These are phyloP conservation scores for Enchytraeus crypticus DNA, from an alignment of 2,888 invertebrate species.

Conservation along the genomic window DNA sequence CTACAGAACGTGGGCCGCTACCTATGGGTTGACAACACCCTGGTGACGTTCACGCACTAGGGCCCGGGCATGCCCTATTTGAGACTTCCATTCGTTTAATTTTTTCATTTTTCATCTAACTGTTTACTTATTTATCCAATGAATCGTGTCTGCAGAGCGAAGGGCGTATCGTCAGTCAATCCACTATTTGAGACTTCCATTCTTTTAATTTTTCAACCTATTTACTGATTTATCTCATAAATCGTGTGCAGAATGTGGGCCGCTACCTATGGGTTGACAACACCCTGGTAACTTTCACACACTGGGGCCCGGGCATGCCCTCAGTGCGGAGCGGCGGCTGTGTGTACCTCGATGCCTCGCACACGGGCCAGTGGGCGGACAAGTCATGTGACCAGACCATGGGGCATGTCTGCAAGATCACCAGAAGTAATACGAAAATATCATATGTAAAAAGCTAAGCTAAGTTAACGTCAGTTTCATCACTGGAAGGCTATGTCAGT, in stretches of 20 bases:
- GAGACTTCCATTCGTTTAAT: too few species aligned
- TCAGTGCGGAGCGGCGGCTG: conserved; percentile 4
- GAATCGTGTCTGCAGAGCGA: too few species aligned
- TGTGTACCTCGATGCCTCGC: neutral
- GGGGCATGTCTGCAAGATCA: conserved; percentile 3
- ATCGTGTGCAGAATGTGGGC: conserved; percentile 4
- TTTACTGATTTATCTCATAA: too few species aligned
- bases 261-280: conserved; percentile 12
- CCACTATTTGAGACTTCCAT: too few species aligned
- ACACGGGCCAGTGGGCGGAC: conserved; percentile 3
- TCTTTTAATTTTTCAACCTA: too few species aligned
- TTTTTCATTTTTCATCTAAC: too few species aligned
- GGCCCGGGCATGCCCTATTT: conserved; percentile 2
- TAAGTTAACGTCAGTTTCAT: neutral
- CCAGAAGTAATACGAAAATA: neutral
- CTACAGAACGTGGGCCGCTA: conserved; percentile 8
- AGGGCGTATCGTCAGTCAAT: too few species aligned
- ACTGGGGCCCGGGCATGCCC: conserved; percentile 11
- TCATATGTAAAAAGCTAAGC: neutral
- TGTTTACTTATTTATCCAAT: too few species aligned
- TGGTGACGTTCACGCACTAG: conserved; percentile 15
- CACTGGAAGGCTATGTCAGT: too few species aligned
- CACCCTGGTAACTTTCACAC: conserved; percentile 8
- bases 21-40: conserved; percentile 8
- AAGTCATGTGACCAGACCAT: neutral